Conservation (phyloP, 2,113 vertebrate genomes). For the Daboia siamensis region DNA sequence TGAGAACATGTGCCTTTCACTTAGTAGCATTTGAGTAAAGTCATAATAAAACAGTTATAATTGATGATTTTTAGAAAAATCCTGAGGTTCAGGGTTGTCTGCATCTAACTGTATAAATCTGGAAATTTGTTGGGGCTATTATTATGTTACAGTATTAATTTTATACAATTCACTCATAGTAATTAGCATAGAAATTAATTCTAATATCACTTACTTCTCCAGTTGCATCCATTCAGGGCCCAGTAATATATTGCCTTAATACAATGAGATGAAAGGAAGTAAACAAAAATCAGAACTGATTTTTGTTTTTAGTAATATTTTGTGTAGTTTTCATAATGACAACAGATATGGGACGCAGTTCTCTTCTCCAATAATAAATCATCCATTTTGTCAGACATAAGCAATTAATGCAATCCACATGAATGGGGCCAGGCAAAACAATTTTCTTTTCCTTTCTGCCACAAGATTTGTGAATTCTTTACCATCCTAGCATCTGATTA, state of each 20-base stretch:
- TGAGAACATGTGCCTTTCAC: background rate
- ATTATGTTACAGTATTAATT: background rate
- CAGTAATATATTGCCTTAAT: background rate
- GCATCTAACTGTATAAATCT: background rate
- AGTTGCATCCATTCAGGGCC: background rate
- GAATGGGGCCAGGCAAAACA: background rate
- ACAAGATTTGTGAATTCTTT: background rate
- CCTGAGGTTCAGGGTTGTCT: background rate
- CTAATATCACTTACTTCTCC: background rate
- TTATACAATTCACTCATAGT: background rate
- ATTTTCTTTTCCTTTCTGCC: background rate
- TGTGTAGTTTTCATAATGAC: background rate
- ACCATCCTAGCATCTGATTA: constrained; percentile 3
- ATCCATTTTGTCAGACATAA: background rate
- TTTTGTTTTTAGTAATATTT: constrained; percentile 11
- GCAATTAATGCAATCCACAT: background rate
- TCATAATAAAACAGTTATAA: background rate
- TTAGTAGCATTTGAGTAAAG: background rate
- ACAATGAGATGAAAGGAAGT: background rate
- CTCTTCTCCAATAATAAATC: background rate
- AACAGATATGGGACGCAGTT: constrained; percentile 4
- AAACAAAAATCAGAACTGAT: constrained; percentile 4
- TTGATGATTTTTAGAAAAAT: background rate
- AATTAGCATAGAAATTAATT: background rate
- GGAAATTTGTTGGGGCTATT: background rate